Evolutionary conservation across 1,140 invertebrate genomes (phyloP).

Genomic region (Caenorhabditis elegans): WBcel235 BX284602.5:6834501-6835000

Average conservation of each 20-base stretch:
- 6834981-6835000: background rate
- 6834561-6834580: too few species aligned
- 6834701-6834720: slow-evolving; percentile 28
- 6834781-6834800: slow-evolving; percentile 31
- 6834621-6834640: slow-evolving; percentile 16
- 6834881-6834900: slow-evolving; percentile 21
- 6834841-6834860: slow-evolving; percentile 30
- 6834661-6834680: slow-evolving; percentile 33
- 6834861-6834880: slow-evolving; percentile 32
- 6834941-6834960: background rate
- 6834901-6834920: slow-evolving; percentile 25
- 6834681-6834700: slow-evolving; percentile 11
- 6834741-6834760: slow-evolving; percentile 30
- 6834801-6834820: slow-evolving; percentile 27
- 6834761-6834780: slow-evolving; percentile 28
- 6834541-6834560: too few species aligned
- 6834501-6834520: too few species aligned
- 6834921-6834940: background rate
- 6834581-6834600: too few species aligned
- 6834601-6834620: background rate
- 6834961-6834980: background rate
- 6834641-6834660: slow-evolving; percentile 25
- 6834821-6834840: slow-evolving; percentile 24
- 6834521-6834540: too few species aligned
- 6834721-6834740: slow-evolving; percentile 28